Evolutionary conservation across 2,797 vertebrate species (phyloP).

Genomic region (Cossypha polioptera): DNA sequence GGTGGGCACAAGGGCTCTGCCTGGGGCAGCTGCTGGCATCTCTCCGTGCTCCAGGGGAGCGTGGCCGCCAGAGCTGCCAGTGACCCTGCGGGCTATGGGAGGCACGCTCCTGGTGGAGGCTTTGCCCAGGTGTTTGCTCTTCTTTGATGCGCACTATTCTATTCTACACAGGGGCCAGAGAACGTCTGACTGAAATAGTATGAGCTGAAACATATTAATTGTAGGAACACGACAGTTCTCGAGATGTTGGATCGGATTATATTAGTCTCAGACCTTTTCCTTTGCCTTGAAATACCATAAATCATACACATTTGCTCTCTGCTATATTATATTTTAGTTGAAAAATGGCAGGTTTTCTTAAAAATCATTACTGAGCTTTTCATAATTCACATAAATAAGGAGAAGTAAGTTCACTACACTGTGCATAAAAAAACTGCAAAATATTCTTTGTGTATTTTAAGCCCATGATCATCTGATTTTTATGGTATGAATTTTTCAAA

Average conservation of each 20-base stretch:
- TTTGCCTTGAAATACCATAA: background rate
- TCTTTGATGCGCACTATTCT: background rate
- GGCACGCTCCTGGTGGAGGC: background rate
- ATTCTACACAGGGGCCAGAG: background rate
- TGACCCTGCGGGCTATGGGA: fast-evolving
- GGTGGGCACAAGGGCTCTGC: background rate
- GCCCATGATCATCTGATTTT: background rate
- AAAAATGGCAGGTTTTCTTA: background rate
- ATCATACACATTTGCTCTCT: background rate
- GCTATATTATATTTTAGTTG: background rate
- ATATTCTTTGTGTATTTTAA: background rate
- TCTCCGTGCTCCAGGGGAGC: fast-evolving
- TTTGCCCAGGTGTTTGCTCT: background rate
- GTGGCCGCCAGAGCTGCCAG: background rate
- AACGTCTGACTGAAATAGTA: background rate
- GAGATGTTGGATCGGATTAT: background rate
- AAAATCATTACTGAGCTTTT: background rate
- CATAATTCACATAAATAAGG: background rate
- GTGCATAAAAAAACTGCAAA: background rate
- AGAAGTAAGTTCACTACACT: background rate
- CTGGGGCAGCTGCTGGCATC: fast-evolving
- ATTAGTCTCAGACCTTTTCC: background rate
- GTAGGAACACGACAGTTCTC: background rate
- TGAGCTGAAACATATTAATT: background rate
- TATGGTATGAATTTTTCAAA: background rate